Conservation (phyloP, 2,113 vertebrate species). For the Daphoenositta chrysoptera region DNA sequence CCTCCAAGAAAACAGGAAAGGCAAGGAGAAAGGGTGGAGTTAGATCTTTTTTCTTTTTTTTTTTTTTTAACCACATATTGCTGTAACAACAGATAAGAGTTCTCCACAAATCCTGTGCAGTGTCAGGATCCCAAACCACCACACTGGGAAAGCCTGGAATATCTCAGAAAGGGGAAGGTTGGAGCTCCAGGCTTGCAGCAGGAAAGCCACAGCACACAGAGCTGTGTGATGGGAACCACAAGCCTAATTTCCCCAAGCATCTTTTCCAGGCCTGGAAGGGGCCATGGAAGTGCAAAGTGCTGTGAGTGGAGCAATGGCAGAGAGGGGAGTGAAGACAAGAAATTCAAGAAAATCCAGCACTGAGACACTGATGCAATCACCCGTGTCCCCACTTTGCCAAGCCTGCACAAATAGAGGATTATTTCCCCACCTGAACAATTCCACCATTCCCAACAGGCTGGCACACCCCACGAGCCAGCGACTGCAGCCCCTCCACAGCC, state of each 20-base stretch:
- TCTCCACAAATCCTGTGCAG: background rate
- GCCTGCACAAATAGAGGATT: background rate
- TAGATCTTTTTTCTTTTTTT: background rate
- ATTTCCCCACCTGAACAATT: background rate
- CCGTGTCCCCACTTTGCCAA: background rate
- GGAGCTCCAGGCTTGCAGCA: background rate
- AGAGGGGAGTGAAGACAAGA: background rate
- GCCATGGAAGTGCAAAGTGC: background rate
- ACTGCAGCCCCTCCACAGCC: background rate
- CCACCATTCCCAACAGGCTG: background rate
- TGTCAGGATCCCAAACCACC: background rate
- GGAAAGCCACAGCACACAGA: background rate
- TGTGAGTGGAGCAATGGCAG: background rate
- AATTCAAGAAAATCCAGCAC: background rate
- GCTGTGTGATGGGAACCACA: background rate
- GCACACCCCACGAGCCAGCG: background rate
- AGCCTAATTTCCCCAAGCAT: background rate
- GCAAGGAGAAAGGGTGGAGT: background rate
- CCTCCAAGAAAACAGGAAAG: background rate
- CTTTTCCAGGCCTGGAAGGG: background rate
- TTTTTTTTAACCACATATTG: background rate
- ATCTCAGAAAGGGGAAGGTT: background rate
- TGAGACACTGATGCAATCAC: too few species aligned
- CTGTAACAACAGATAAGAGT: background rate
- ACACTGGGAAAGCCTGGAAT: background rate